A percentile compares a stretch with the other conserved stretches of the same genome.
phyloP scores from a whole-genome alignment of 2,797 vertebrate species.

The Macropodus opercularis region DNA sequence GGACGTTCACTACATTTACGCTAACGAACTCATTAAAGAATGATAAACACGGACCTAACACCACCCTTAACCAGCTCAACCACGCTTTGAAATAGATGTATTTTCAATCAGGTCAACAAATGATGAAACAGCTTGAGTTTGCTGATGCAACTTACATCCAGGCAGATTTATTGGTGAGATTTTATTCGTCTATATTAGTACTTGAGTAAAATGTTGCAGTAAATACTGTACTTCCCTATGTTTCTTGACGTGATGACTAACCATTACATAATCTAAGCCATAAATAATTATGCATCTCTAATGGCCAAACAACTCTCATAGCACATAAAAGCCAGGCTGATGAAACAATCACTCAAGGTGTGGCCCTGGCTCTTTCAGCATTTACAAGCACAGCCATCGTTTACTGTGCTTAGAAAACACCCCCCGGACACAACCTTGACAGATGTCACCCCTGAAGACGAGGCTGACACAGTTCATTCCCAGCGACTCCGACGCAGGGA shows the following conservation, averaged over 20 bases:
- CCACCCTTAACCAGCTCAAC: slow-evolving; percentile 4
- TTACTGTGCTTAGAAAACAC: slow-evolving; percentile 34
- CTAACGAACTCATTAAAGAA: too few relatives aligned
- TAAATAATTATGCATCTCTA: slow-evolving; percentile 42
- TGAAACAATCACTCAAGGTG: slow-evolving; percentile 41
- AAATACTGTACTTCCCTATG: slow-evolving; percentile 9
- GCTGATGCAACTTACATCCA: neutral
- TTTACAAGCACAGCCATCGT: slow-evolving; percentile 51
- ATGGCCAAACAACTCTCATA: slow-evolving; percentile 36
- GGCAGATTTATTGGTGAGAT: neutral
- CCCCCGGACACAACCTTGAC: slow-evolving; percentile 40
- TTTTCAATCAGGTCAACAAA: neutral
- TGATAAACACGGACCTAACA: neutral
- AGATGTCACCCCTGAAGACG: slow-evolving; percentile 49
- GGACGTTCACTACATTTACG: slow-evolving; percentile 3
- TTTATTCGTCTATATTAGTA: too few relatives aligned
- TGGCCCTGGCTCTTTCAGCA: slow-evolving; percentile 38
- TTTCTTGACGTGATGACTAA: slow-evolving; percentile 22
- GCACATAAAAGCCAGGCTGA: slow-evolving; percentile 37
- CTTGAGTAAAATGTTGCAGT: slow-evolving; percentile 16
- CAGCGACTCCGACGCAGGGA: slow-evolving; percentile 20
- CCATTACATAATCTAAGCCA: slow-evolving; percentile 33
- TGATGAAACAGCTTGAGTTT: neutral
- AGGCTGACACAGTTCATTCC: slow-evolving; percentile 30
- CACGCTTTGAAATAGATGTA: neutral